A percentile compares a stretch with the other conserved stretches of the same genome.
Conservation (phyloP, 2,113 vertebrate genomes). For the Papio anubis region DNA sequence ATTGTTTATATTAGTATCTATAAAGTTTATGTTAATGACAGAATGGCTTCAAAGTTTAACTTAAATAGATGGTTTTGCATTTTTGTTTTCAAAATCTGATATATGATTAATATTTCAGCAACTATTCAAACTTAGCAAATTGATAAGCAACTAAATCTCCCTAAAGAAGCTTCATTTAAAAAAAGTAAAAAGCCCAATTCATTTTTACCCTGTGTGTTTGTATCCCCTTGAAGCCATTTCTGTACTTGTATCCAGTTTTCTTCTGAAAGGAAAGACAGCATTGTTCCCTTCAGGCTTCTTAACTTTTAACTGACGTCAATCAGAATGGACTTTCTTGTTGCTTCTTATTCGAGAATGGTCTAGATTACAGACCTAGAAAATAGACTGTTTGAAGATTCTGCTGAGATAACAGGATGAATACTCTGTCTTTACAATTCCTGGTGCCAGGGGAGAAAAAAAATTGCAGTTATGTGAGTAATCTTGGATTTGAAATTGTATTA, state of each 20-base stretch:
- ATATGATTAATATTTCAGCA: background rate
- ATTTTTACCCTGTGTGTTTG: background rate
- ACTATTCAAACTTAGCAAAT: background rate
- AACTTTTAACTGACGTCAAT: background rate
- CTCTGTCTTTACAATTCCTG: background rate
- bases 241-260: background rate
- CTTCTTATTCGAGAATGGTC: background rate
- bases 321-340: background rate
- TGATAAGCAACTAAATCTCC: background rate
- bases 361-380: background rate
- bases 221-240: background rate
- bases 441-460: accelerated
- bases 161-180: background rate
- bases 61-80: too few relatives aligned
- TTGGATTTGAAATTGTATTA: background rate
- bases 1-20: accelerated
- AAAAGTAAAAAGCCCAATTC: background rate
- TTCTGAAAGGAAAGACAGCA: background rate
- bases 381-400: background rate
- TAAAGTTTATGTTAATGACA: background rate
- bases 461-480: accelerated
- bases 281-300: background rate
- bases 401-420: background rate
- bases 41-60: background rate
- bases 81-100: background rate